Evolutionary conservation across 2,113 vertebrate species (phyloP), one percentile per base, ranked within the genome.

Genomic region (Ictalurus punctatus): DNA sequence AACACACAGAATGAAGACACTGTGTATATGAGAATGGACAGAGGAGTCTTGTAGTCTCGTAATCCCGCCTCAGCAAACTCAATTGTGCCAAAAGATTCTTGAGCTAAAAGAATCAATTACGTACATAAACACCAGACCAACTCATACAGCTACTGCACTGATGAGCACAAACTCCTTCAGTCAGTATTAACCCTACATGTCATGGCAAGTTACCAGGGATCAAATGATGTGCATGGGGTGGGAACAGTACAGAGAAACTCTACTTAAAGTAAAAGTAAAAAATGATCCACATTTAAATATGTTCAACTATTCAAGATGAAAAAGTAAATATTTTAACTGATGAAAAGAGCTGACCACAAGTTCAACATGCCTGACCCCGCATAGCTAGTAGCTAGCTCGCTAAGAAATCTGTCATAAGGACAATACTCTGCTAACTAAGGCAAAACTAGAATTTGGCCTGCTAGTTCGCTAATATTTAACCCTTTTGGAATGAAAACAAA

Each of bases 91-190:
- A 86, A 73, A 79, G 30, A 54, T 84, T 56, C 27, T 63, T 71
- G 37, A 84, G 52, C 56, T 73, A 90, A 82, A 67, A 58, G 59
- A 84, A 40, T 73, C 59, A 67, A 88, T 85, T 69, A n/a, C 17
- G 17, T 85, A 80, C 30, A 85, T 61, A 88, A 85, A 87, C 73
- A 84, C 59, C 61, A 69, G 85, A 58, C 48, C 54, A 44, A 23
- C 40, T 48, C 14, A 30, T 8, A 59, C 83, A 89, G 65, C n/a
- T 63, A 65, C 40, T 40, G 12, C 37, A 25, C 25, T 14, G 48
- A 23, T 25, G 30, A 40, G 25, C 56, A 67, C 69, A 84, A 13
- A 19, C 40, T 2, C 54, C 58, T 67, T 71, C 87, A 40, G 23
- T 48, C 54, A 74, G 10, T 52, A 71, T 25, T 59, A 37, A 83